phyloP scores from a whole-genome alignment of 2,113 vertebrate species.

The Ailurus styani region DNA sequence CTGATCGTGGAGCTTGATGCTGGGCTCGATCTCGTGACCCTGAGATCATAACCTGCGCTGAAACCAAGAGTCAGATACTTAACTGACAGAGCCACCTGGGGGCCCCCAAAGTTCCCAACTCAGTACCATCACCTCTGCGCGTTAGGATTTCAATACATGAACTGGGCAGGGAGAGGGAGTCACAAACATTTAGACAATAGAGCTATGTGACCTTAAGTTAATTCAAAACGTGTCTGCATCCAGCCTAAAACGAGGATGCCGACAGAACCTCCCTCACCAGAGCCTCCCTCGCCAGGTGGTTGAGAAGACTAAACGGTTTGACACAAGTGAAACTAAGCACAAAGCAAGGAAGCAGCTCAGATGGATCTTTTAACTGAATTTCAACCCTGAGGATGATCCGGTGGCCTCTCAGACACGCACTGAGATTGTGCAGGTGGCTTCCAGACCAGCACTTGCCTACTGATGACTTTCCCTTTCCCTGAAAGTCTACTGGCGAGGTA shows the following conservation, averaged over 20 bases:
- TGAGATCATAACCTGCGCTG: background rate
- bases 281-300: background rate
- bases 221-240: background rate
- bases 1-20: background rate
- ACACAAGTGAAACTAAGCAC: background rate
- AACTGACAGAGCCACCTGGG: background rate
- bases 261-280: background rate
- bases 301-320: background rate
- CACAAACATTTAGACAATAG: background rate
- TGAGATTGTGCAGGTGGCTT: background rate
- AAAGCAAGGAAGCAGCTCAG: background rate
- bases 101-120: background rate
- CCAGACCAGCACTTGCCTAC: background rate
- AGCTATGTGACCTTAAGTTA: background rate
- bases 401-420: background rate
- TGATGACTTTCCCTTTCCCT: background rate
- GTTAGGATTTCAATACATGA: background rate
- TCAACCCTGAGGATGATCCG: background rate
- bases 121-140: background rate
- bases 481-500: background rate
- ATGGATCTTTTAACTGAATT: background rate
- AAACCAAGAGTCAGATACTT: background rate
- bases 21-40: background rate
- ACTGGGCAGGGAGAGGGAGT: background rate
- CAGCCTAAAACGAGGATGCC: background rate